Evolutionary conservation across 2,888 invertebrate species (phyloP).

Genomic region (Andrena hattorfiana): DNA sequence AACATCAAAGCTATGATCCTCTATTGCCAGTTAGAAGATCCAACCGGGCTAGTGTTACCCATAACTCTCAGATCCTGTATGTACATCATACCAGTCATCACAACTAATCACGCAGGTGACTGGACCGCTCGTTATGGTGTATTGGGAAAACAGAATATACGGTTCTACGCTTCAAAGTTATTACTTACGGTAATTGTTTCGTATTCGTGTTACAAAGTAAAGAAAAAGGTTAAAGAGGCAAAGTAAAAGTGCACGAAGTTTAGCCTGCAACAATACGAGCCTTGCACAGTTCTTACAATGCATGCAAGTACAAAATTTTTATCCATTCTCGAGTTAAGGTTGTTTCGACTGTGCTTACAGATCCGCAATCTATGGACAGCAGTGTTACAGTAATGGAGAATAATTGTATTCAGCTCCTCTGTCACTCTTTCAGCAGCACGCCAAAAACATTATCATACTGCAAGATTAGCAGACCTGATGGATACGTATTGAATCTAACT

Average conservation of each 20-base stretch:
- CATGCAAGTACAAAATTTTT: background rate
- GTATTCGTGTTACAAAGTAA: background rate
- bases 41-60: conserved; percentile 67
- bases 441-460: conserved; percentile 61
- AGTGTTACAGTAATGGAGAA: conserved; percentile 11
- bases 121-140: conserved; percentile 76
- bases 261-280: too few relatives aligned
- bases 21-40: conserved; percentile 74
- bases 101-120: conserved; percentile 71
- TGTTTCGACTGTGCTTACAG: conserved; percentile 24
- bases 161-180: conserved; percentile 62
- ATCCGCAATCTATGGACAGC: background rate
- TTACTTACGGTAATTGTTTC: conserved; percentile 69
- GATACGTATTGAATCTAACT: conserved; percentile 66
- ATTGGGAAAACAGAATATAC: conserved; percentile 51
- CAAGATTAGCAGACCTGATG: conserved; percentile 76
- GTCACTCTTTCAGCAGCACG: conserved; percentile 1
- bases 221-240: background rate
- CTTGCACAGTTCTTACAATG: background rate
- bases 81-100: conserved; percentile 65
- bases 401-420: conserved; percentile 18
- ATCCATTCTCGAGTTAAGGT: background rate
- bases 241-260: too few relatives aligned
- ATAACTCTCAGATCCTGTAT: conserved; percentile 62
- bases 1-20: background rate